Conservation (phyloP, 1,140 invertebrate species). For the Drosophila neocordata region DNA sequence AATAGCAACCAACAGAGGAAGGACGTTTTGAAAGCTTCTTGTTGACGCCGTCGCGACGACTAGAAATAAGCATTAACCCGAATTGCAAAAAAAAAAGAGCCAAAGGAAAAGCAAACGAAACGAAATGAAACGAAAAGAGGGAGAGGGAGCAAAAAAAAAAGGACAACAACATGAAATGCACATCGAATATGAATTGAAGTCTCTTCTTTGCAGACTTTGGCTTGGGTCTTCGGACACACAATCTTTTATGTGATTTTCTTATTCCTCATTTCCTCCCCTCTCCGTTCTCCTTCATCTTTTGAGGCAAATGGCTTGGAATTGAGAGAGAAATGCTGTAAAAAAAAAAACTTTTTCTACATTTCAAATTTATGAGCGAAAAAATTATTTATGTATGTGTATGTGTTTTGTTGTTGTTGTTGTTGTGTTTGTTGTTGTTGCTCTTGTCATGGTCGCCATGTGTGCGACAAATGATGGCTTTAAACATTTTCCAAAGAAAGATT, state of each 20-base stretch:
- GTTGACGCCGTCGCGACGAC: constrained; percentile 66
- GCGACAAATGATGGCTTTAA: constrained; percentile 40
- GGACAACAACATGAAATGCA: constrained; percentile 33
- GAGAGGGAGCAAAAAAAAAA: no score
- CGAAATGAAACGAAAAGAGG: constrained; percentile 28
- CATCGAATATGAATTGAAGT: constrained; percentile 54
- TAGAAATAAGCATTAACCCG: constrained; percentile 77
- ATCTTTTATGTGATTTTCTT: constrained; percentile 76
- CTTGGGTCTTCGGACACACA: constrained; percentile 50
- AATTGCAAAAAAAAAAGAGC: constrained; percentile 50
- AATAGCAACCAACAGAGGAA: constrained; percentile 58
- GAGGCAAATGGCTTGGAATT: constrained; percentile 30
- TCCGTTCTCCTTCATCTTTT: background rate
- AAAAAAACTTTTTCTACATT: constrained; percentile 49
- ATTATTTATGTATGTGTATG: constrained; percentile 70
- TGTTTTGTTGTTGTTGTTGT: constrained; percentile 26
- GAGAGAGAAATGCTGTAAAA: constrained; percentile 58
- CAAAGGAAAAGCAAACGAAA: constrained; percentile 15
- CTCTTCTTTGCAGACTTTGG: constrained; percentile 9
- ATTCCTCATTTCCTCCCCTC: constrained; percentile 30
- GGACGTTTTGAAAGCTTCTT: constrained; percentile 29
- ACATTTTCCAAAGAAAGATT: constrained; percentile 6
- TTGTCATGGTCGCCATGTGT: constrained; percentile 44
- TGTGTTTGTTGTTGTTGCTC: constrained; percentile 33
- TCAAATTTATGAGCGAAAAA: constrained; percentile 76